Percentiles rank a stretch among this genome's conserved stretches.
These are phyloP conservation scores for Melinaea marsaeus DNA, from an alignment of 2,888 invertebrate genomes.

Conservation along the genomic window DNA sequence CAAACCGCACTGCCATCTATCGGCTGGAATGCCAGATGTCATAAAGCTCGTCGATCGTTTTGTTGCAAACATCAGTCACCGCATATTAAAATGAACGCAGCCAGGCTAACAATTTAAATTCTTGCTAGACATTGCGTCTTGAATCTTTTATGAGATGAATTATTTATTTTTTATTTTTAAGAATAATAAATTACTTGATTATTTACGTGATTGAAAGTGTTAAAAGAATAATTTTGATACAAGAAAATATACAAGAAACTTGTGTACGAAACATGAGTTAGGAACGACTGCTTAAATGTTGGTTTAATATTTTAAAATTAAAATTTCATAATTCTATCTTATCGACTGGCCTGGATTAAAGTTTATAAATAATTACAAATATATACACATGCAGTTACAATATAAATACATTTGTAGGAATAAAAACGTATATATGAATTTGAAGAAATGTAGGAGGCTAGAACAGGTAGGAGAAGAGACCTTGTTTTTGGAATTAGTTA, in stretches of 20 bases:
- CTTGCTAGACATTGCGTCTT: constrained; percentile 34
- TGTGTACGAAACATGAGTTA: too few species aligned
- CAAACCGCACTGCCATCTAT: constrained; percentile 62
- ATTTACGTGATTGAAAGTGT: not conserved
- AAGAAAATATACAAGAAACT: too few species aligned
- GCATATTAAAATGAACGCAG: constrained; percentile 43
- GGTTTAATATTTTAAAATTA: too few species aligned
- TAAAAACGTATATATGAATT: too few species aligned
- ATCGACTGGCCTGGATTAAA: too few species aligned
- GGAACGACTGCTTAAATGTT: too few species aligned
- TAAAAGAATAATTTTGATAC: too few species aligned
- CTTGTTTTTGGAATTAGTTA: not conserved
- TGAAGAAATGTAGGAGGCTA: too few species aligned
- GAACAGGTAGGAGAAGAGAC: not conserved
- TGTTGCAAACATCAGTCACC: constrained; percentile 43
- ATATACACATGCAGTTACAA: too few species aligned
- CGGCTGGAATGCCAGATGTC: constrained; percentile 50
- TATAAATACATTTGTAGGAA: too few species aligned
- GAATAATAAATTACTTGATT: constrained; percentile 45
- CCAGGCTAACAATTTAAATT: constrained; percentile 43
- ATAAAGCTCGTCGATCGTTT: constrained; percentile 65
- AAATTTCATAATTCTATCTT: too few species aligned
- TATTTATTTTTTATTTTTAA: constrained; percentile 46
- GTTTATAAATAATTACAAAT: too few species aligned
- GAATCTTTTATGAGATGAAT: constrained; percentile 46